Evolutionary conservation across 2,888 invertebrate species (phyloP).

Genomic region (Brachyptera risi): DNA sequence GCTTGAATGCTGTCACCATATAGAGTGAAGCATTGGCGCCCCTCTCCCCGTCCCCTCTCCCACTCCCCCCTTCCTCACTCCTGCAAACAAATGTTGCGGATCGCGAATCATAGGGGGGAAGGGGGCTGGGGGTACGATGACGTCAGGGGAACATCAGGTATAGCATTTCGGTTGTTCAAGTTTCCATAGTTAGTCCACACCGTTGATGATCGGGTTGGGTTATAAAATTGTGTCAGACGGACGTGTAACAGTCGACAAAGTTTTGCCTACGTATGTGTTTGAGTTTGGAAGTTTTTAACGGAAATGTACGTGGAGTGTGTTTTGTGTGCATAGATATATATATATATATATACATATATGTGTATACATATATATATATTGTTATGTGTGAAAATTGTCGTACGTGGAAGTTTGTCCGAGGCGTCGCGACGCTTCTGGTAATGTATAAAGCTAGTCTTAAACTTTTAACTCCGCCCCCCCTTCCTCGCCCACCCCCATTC

Average conservation of each 20-base stretch:
- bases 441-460: conserved; percentile 13
- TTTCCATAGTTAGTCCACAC: conserved; percentile 25
- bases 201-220: conserved; percentile 19
- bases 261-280: too few relatives aligned
- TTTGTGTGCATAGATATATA: background rate
- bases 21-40: conserved; percentile 34
- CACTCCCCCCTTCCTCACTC: too few relatives aligned
- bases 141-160: conserved; percentile 30
- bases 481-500: too few relatives aligned
- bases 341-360: too few relatives aligned
- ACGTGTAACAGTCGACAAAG: background rate
- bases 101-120: conserved; percentile 23
- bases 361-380: too few relatives aligned
- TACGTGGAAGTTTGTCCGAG: background rate
- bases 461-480: conserved; percentile 22
- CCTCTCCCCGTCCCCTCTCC: too few relatives aligned
- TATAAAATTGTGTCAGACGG: conserved; percentile 9
- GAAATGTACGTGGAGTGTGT: too few relatives aligned
- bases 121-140: conserved; percentile 26
- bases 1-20: conserved; percentile 36
- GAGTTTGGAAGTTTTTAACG: too few relatives aligned
- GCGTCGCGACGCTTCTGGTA: background rate
- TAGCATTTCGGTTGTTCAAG: conserved; percentile 32
- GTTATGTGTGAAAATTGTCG: background rate
- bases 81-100: conserved; percentile 30